A percentile compares a stretch with the other conserved stretches of the same genome.
These are phyloP conservation scores for Sphaerodactylus townsendi DNA, from an alignment of 2,113 vertebrate species.

Conservation along the genomic window DNA sequence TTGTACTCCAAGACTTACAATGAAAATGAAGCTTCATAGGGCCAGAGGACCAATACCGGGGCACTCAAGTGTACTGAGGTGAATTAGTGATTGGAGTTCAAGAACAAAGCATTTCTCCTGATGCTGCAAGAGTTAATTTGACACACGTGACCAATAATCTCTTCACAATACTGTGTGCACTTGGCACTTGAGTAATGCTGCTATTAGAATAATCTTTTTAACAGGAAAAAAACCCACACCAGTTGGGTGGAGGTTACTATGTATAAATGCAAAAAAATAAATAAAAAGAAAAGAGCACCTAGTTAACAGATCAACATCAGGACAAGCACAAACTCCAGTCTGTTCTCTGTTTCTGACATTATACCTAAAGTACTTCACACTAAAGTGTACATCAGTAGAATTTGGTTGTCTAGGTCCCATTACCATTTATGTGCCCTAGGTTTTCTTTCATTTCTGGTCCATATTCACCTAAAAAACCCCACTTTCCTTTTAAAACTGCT, in stretches of 20 bases:
- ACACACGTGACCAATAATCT: background rate
- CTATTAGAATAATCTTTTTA: too few species aligned
- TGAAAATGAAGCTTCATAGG: background rate
- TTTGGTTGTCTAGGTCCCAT: background rate
- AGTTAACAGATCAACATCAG: slow-evolving; percentile 2
- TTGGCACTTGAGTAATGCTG: background rate
- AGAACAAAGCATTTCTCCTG: slow-evolving; percentile 9
- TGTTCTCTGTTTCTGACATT: too few species aligned
- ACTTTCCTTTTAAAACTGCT: slow-evolving; percentile 25
- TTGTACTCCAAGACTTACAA: background rate
- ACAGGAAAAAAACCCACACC: background rate
- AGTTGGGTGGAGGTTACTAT: background rate
- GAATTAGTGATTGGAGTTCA: background rate
- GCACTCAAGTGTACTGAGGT: background rate
- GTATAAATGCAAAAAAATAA: background rate
- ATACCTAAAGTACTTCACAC: background rate
- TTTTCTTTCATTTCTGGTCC: background rate
- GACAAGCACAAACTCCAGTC: slow-evolving; percentile 29
- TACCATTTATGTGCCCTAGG: slow-evolving; percentile 4
- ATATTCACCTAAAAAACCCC: slow-evolving; percentile 8
- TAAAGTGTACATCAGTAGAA: slow-evolving; percentile 1
- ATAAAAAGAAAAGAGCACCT: slow-evolving; percentile 33
- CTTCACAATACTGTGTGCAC: slow-evolving; percentile 8
- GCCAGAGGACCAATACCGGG: background rate
- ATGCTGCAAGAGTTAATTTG: slow-evolving; percentile 6